A percentile compares a stretch with the other conserved stretches of the same genome.
These are phyloP conservation scores for Lophius piscatorius DNA, from an alignment of 2,113 vertebrate genomes.

Conservation along the genomic window DNA sequence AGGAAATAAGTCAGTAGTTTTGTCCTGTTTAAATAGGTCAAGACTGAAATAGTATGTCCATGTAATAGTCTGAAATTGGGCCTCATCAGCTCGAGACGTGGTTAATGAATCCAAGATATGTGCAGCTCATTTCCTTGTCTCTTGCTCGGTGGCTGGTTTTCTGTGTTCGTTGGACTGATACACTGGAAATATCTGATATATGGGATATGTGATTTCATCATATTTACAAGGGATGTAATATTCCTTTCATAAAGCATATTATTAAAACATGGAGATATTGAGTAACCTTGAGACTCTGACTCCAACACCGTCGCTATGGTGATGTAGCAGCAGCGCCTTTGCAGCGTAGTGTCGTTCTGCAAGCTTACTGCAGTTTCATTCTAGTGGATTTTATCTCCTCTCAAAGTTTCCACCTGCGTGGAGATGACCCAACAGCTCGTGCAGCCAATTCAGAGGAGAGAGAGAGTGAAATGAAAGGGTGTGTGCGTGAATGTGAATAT, in stretches of 20 bases:
- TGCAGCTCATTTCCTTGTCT: slow-evolving; percentile 62
- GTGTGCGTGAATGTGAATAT: slow-evolving; percentile 9
- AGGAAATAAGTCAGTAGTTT: slow-evolving; percentile 30
- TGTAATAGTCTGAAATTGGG: slow-evolving; percentile 45
- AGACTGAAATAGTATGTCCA: slow-evolving; percentile 38
- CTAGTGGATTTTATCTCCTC: slow-evolving; percentile 45
- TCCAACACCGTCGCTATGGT: slow-evolving; percentile 70
- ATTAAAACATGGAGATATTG: slow-evolving; percentile 76
- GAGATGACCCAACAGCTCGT: slow-evolving; percentile 37
- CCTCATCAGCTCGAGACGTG: slow-evolving; percentile 39
- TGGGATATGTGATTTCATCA: slow-evolving; percentile 66
- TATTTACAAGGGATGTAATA: slow-evolving; percentile 62
- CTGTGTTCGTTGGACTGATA: slow-evolving; percentile 32
- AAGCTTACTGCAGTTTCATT: slow-evolving; percentile 55
- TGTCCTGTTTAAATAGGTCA: slow-evolving; percentile 45
- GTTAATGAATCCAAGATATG: slow-evolving; percentile 40
- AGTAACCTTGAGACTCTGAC: slow-evolving; percentile 74
- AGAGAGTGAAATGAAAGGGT: not conserved
- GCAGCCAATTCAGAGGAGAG: slow-evolving; percentile 17
- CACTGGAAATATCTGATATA: slow-evolving; percentile 46
- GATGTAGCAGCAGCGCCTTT: slow-evolving; percentile 62
- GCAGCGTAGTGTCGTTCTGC: slow-evolving; percentile 47
- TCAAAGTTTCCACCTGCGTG: slow-evolving; percentile 54
- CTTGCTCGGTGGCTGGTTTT: slow-evolving; percentile 44
- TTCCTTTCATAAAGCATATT: slow-evolving; percentile 62